Conservation (phyloP, 1,140 invertebrate species). For the Lysiphlebus fabarum region DNA sequence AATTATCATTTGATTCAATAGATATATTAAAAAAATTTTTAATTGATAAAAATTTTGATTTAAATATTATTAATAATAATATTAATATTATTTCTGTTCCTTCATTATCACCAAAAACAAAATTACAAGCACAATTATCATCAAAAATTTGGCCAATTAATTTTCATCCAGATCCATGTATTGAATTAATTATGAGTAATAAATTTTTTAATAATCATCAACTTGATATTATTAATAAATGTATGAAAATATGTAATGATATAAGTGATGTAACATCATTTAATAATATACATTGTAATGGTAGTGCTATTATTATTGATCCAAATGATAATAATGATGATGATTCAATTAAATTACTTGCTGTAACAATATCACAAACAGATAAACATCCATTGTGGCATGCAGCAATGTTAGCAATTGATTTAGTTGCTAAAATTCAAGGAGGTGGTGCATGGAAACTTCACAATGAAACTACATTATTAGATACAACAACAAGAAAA, state of each 20-base stretch:
- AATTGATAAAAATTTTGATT: slow-evolving; percentile 53
- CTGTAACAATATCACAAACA: slow-evolving; percentile 64
- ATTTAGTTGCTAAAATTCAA: slow-evolving; percentile 78
- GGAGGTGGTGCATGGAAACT: slow-evolving; percentile 72
- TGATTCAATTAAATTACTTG: slow-evolving; percentile 55
- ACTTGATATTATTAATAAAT: slow-evolving; percentile 58
- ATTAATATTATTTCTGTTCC: slow-evolving; percentile 63
- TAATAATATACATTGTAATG: slow-evolving; percentile 41
- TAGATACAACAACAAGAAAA: slow-evolving; percentile 33
- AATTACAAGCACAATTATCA: slow-evolving; percentile 65
- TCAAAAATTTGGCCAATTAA: slow-evolving; percentile 76
- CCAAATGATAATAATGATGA: slow-evolving; percentile 59
- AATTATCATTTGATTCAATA: slow-evolving; percentile 15
- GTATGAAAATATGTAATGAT: slow-evolving; percentile 63
- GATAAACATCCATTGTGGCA: slow-evolving; percentile 75
- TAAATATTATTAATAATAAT: slow-evolving; percentile 55
- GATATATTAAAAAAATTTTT: slow-evolving; percentile 54
- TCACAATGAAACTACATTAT: background rate
- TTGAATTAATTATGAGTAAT: slow-evolving; percentile 64
- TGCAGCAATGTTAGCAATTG: slow-evolving; percentile 80
- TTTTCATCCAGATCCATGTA: slow-evolving; percentile 74
- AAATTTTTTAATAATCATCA: slow-evolving; percentile 64
- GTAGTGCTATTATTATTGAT: slow-evolving; percentile 68
- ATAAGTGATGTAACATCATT: slow-evolving; percentile 49
- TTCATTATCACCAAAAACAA: slow-evolving; percentile 59